Percentiles rank a stretch among this genome's conserved stretches.
Conservation (phyloP, 2,113 vertebrate species). For the Alaudala cheleensis region DNA sequence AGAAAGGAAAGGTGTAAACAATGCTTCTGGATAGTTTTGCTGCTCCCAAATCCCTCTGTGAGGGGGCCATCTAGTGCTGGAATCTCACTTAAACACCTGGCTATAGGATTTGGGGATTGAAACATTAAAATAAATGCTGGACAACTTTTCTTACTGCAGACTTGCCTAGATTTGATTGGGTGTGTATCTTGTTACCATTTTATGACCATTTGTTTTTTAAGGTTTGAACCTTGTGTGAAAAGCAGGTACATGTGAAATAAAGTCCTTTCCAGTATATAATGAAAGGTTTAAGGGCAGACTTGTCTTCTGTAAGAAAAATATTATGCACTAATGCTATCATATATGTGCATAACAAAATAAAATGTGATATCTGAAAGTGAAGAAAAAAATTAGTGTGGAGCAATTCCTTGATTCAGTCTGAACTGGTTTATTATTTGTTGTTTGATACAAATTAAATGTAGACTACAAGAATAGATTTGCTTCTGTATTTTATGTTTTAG, state of each 20-base stretch:
- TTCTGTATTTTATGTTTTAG: not conserved
- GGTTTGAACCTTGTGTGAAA: not conserved
- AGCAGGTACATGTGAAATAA: not conserved
- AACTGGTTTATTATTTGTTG: not conserved
- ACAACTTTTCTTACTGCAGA: not conserved
- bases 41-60: not conserved
- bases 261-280: not conserved
- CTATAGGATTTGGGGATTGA: not conserved
- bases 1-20: not conserved
- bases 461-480: not conserved
- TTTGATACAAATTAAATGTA: not conserved
- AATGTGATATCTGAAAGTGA: not conserved
- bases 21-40: not conserved
- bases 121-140: not conserved
- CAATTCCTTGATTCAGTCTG: not conserved
- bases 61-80: constrained; percentile 37
- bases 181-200: not conserved
- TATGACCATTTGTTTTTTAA: not conserved
- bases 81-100: not conserved
- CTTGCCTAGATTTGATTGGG: not conserved
- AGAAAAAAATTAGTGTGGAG: not conserved
- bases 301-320: not conserved
- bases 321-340: not conserved
- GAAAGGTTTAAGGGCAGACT: not conserved
- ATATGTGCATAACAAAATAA: not conserved